phyloP scores from a whole-genome alignment of 2,113 vertebrate species.

The Osmerus mordax region DNA sequence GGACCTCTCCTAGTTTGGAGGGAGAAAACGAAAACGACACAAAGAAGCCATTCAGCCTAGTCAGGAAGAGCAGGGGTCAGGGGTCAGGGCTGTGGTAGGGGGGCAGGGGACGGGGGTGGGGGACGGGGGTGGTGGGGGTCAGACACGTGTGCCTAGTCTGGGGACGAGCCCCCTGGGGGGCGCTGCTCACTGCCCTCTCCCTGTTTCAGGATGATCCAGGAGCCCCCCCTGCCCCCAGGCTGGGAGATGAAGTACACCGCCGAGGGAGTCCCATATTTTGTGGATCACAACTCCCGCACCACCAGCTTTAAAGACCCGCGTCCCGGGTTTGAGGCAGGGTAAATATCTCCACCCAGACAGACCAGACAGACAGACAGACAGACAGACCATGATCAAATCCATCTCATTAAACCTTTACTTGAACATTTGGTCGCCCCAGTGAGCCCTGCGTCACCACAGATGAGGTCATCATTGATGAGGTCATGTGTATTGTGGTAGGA shows the following conservation, averaged over 20 bases:
- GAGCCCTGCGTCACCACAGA: background rate
- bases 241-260: slow-evolving; percentile 99
- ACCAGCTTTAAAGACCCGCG: slow-evolving; percentile 98
- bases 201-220: slow-evolving; percentile 93
- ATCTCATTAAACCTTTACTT: background rate
- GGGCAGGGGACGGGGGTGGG: too few species aligned
- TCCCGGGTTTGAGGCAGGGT: slow-evolving; percentile 96
- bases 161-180: slow-evolving; percentile 36
- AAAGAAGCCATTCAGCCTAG: too few species aligned
- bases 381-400: background rate
- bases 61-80: background rate
- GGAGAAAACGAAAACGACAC: too few species aligned
- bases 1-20: too few species aligned
- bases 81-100: slow-evolving; percentile 4
- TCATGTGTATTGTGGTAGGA: background rate
- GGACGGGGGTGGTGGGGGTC: slow-evolving; percentile 24
- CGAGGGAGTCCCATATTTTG: slow-evolving; percentile 95
- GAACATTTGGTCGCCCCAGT: background rate
- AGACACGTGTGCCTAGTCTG: slow-evolving; percentile 32
- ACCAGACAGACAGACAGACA: background rate
- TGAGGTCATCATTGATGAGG: too few species aligned
- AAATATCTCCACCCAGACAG: slow-evolving; percentile 56
- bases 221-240: slow-evolving; percentile 91
- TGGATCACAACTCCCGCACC: slow-evolving; percentile 96
- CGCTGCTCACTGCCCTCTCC: slow-evolving; percentile 67